A percentile compares a stretch with the other conserved stretches of the same genome.
These are phyloP conservation scores for Ypsolopha sequella DNA, from an alignment of 2,888 invertebrate genomes.

Conservation along the genomic window DNA sequence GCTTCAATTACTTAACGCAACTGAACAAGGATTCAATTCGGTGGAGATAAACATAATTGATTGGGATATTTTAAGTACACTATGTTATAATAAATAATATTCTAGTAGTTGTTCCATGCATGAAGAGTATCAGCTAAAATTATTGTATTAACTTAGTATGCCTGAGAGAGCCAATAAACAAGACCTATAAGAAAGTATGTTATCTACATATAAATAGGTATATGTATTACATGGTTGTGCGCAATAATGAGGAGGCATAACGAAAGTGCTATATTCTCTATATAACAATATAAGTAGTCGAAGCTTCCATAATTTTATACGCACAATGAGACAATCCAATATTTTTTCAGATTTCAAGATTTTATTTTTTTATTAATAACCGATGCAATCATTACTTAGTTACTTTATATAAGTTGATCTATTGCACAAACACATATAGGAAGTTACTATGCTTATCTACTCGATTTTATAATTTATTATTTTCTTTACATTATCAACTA, in stretches of 20 bases:
- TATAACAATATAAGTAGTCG: slow-evolving; percentile 53
- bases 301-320: slow-evolving; percentile 56
- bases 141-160: slow-evolving; percentile 40
- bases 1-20: slow-evolving; percentile 24
- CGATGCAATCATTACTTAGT: slow-evolving; percentile 30
- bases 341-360: slow-evolving; percentile 12
- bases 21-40: not conserved
- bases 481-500: slow-evolving; percentile 60
- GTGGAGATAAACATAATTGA: not conserved
- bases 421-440: slow-evolving; percentile 63
- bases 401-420: slow-evolving; percentile 38
- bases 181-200: slow-evolving; percentile 30
- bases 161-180: slow-evolving; percentile 38
- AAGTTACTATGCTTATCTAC: slow-evolving; percentile 56
- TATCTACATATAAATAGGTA: slow-evolving; percentile 11
- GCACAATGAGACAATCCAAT: slow-evolving; percentile 43
- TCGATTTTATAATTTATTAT: slow-evolving; percentile 52
- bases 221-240: slow-evolving; percentile 30
- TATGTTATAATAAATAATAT: slow-evolving; percentile 1
- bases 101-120: not conserved
- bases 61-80: not conserved
- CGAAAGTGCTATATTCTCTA: slow-evolving; percentile 59
- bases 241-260: slow-evolving; percentile 47
- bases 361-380: slow-evolving; percentile 11
- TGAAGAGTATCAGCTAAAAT: not conserved